Evolutionary conservation across 2,113 vertebrate species (phyloP).

Genomic region (Ptychochromis oligacanthus): DNA sequence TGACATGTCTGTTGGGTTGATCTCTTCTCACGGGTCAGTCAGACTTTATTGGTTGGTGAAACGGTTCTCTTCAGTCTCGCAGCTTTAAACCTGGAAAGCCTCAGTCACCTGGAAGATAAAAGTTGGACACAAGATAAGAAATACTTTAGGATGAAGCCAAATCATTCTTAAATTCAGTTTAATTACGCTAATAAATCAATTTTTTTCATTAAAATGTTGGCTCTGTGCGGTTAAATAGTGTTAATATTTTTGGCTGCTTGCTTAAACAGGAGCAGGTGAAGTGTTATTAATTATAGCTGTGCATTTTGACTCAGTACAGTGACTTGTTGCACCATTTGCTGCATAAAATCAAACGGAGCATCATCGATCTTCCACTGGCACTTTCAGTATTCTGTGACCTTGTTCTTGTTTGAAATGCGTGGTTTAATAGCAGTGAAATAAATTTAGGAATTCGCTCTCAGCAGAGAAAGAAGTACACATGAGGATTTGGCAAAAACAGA

Average conservation of each 20-base stretch:
- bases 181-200: slow-evolving; percentile 22
- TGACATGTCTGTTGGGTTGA: background rate
- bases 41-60: background rate
- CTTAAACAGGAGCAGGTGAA: slow-evolving; percentile 20
- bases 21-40: slow-evolving; percentile 10
- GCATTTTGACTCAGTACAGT: background rate
- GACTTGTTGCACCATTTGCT: slow-evolving; percentile 25
- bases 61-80: background rate
- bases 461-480: background rate
- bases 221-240: slow-evolving; percentile 6
- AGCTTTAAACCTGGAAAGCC: background rate
- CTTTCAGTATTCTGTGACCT: slow-evolving; percentile 44
- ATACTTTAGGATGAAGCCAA: background rate
- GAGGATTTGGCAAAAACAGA: slow-evolving; percentile 31
- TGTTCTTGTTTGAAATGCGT: slow-evolving; percentile 26
- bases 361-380: slow-evolving; percentile 35
- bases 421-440: slow-evolving; percentile 18
- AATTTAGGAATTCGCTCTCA: slow-evolving; percentile 3
- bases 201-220: background rate
- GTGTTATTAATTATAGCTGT: slow-evolving; percentile 26
- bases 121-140: slow-evolving; percentile 4
- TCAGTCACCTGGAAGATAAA: slow-evolving; percentile 41
- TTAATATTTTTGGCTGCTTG: slow-evolving; percentile 12
- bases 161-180: background rate
- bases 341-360: slow-evolving; percentile 12